Percentiles rank a stretch among this genome's conserved stretches.
These are phyloP conservation scores for Sipha maydis DNA, from an alignment of 2,888 invertebrate species.

Conservation along the genomic window DNA sequence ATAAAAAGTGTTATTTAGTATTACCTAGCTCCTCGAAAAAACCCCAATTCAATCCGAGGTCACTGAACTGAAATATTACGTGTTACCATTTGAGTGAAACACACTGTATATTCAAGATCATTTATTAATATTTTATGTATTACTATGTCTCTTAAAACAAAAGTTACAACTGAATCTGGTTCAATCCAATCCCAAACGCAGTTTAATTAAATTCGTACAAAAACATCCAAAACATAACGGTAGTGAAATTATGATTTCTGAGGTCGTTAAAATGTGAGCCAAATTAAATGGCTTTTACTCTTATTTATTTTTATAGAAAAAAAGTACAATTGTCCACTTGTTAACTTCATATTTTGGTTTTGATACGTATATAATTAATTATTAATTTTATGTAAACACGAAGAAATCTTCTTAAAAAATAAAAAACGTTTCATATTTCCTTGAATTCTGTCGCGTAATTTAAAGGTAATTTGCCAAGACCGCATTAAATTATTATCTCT, in stretches of 20 bases:
- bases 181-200: neutral
- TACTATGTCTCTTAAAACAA: neutral
- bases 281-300: conserved; percentile 6
- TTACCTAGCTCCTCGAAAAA: no score
- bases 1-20: no score
- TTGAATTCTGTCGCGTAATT: conserved; percentile 14
- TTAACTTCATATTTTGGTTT: neutral
- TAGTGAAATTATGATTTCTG: neutral
- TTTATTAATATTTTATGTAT: no score
- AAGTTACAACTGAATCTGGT: neutral
- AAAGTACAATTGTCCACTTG: neutral
- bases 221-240: neutral
- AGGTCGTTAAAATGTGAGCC: neutral
- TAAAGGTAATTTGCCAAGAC: conserved; percentile 21
- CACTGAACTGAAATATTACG: no score
- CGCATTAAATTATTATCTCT: conserved; percentile 6
- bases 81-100: no score
- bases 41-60: no score
- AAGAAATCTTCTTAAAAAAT: neutral
- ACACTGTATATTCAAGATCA: no score
- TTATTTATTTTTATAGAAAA: neutral
- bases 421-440: neutral
- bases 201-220: neutral
- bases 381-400: conserved; percentile 31
- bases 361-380: neutral